Conservation (phyloP, 2,888 invertebrate species). For the Pterostichus niger region DNA sequence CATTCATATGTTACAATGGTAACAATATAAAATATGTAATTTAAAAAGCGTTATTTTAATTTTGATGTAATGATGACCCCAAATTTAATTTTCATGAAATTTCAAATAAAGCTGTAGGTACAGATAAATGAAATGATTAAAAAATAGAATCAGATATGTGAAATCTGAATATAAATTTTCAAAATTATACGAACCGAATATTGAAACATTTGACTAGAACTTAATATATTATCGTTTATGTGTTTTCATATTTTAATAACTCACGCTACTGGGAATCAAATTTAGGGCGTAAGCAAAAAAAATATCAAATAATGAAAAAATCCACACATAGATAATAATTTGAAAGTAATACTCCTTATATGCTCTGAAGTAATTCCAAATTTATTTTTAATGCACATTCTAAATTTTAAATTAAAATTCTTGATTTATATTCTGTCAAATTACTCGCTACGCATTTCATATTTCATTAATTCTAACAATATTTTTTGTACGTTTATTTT, state of each 20-base stretch:
- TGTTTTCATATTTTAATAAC: not conserved
- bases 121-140: too few relatives aligned
- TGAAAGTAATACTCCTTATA: conserved; percentile 29
- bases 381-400: conserved; percentile 27
- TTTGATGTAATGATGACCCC: too few relatives aligned
- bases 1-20: too few relatives aligned
- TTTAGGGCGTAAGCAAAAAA: not conserved
- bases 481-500: conserved; percentile 24
- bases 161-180: too few relatives aligned
- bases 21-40: too few relatives aligned
- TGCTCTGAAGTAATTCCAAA: conserved; percentile 9
- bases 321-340: conserved; percentile 21
- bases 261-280: not conserved
- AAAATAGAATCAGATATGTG: too few relatives aligned
- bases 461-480: conserved; percentile 19
- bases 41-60: too few relatives aligned
- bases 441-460: conserved; percentile 34
- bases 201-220: not conserved
- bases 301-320: not conserved
- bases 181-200: not conserved
- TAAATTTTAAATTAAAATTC: conserved; percentile 41
- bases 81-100: too few relatives aligned
- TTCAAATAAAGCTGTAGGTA: too few relatives aligned
- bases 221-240: not conserved
- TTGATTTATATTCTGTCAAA: conserved; percentile 21